phyloP scores from a whole-genome alignment of 37 sponge, comb jelly and placozoan genomes.

The Petrosia ficiformis region DNA sequence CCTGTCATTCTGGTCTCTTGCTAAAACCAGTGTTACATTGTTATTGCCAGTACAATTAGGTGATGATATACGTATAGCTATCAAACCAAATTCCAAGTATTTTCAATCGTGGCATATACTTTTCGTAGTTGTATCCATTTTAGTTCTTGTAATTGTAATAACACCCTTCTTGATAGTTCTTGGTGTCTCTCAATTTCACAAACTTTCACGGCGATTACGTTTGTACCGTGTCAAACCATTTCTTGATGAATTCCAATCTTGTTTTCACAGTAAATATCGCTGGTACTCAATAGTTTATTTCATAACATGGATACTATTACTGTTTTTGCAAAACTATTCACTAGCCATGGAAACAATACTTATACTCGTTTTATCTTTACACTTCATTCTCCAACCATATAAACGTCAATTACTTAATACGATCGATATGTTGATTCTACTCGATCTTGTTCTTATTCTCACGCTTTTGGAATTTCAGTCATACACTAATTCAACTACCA shows the following conservation, averaged over 20 bases:
- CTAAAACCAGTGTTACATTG: neutral
- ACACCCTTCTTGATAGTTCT: neutral
- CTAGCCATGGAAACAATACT: too few species aligned
- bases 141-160: neutral
- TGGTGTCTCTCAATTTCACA: neutral
- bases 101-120: constrained; percentile 2
- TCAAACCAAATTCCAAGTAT: neutral
- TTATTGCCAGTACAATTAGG: neutral
- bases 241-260: neutral
- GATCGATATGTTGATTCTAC: too few species aligned
- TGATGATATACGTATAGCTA: neutral
- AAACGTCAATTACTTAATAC: too few species aligned
- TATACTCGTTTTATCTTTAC: too few species aligned
- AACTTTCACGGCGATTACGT: neutral
- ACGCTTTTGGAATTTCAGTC: too few species aligned
- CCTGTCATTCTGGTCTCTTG: constrained; percentile 21
- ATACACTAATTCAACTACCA: too few species aligned
- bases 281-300: constrained; percentile 1
- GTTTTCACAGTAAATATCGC: neutral
- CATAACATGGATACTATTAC: neutral
- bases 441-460: too few species aligned
- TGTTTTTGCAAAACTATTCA: too few species aligned
- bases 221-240: neutral
- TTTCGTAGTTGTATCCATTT: neutral
- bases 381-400: too few species aligned